Percentiles rank a stretch among this genome's conserved stretches.
Conservation (phyloP, 2,113 vertebrate genomes). For the Pogonocichla stellata region DNA sequence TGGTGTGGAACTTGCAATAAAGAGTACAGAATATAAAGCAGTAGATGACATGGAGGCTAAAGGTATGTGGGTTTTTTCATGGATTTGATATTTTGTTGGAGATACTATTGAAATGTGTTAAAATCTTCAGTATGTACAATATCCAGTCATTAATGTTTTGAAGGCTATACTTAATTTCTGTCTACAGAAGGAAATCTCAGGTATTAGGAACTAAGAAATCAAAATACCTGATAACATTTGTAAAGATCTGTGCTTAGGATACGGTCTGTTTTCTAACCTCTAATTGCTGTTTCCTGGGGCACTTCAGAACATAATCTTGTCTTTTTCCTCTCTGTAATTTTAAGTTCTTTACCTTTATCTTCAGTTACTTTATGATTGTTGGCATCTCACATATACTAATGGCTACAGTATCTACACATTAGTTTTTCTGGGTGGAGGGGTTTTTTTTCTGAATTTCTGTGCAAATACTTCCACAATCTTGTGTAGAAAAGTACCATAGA, state of each 20-base stretch:
- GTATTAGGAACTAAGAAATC: background rate
- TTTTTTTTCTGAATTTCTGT: background rate
- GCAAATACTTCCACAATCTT: background rate
- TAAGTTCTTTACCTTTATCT: background rate
- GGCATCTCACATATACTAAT: background rate
- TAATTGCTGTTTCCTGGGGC: background rate
- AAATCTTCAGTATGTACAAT: background rate
- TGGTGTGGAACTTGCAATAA: conserved; percentile 95
- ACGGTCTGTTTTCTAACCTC: background rate
- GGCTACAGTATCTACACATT: background rate
- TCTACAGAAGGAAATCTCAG: background rate
- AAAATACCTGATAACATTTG: background rate
- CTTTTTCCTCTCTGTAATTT: background rate
- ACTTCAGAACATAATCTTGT: background rate
- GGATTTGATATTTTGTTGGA: background rate
- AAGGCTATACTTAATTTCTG: background rate
- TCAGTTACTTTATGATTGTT: background rate
- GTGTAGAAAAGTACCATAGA: background rate
- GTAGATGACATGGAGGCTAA: conserved; percentile 89
- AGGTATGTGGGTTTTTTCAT: conserved; percentile 72
- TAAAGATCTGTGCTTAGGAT: background rate
- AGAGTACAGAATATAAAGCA: conserved; percentile 96
- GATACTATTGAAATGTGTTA: background rate
- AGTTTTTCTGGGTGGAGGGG: background rate
- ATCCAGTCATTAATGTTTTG: background rate